A percentile compares a stretch with the other conserved stretches of the same genome.
These are phyloP conservation scores for Catharus minimus DNA, from an alignment of 2,113 vertebrate genomes.

Conservation along the genomic window DNA sequence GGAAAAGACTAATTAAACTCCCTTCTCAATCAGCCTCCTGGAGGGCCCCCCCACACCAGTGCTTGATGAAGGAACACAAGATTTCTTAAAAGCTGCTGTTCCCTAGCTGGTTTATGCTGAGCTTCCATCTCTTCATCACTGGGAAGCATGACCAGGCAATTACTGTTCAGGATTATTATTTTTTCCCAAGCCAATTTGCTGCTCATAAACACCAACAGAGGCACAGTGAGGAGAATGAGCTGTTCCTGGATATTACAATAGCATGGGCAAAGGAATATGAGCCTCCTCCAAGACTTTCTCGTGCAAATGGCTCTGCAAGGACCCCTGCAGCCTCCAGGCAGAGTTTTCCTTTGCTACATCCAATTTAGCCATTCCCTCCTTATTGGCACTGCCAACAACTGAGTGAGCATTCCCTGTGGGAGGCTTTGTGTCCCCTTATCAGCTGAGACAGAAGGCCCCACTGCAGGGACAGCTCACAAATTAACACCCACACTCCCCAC, in stretches of 20 bases:
- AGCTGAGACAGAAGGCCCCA: background rate
- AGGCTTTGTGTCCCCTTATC: background rate
- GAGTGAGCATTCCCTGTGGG: background rate
- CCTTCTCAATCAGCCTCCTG: background rate
- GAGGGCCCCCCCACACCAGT: background rate
- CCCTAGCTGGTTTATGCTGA: background rate
- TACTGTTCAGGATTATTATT: background rate
- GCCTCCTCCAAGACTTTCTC: background rate
- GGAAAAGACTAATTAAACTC: background rate
- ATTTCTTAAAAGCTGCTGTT: background rate
- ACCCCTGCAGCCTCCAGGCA: background rate
- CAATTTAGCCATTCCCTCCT: background rate
- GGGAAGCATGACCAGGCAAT: constrained; percentile 8
- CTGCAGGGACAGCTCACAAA: background rate
- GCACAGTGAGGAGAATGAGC: background rate
- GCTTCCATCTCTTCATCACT: background rate
- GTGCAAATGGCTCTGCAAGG: constrained; percentile 18
- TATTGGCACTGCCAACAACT: background rate
- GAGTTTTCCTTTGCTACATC: background rate
- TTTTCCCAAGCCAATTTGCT: constrained; percentile 31
- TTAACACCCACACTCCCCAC: background rate
- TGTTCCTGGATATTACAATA: background rate
- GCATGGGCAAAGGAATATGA: background rate
- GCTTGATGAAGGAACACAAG: background rate
- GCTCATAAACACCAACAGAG: constrained; percentile 8